A percentile compares a stretch with the other conserved stretches of the same genome.
phyloP scores from a whole-genome alignment of 2,888 invertebrate genomes.

The Halictus quadricinctus region DNA sequence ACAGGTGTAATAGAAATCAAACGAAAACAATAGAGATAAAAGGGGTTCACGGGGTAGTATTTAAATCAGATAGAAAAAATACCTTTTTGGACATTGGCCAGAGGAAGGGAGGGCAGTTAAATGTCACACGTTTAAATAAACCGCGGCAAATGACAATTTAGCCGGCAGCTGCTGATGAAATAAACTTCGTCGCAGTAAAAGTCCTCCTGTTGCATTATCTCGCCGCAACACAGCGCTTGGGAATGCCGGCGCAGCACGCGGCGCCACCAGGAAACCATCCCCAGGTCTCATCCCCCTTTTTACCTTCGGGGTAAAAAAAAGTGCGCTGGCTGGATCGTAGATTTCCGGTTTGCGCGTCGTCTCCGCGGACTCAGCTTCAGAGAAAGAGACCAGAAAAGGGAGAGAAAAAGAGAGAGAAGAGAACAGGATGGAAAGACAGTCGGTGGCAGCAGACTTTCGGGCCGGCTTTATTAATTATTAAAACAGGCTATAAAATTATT shows the following conservation, averaged over 20 bases:
- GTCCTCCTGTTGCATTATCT: conserved; percentile 37
- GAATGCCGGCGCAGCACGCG: not conserved
- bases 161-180: conserved; percentile 25
- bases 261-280: conserved; percentile 15
- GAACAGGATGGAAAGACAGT: not conserved
- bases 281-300: not conserved
- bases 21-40: not conserved
- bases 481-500: conserved; percentile 72
- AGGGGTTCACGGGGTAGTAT: not conserved
- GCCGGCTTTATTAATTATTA: conserved; percentile 70
- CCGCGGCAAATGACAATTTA: conserved; percentile 11
- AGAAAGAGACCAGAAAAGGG: no score
- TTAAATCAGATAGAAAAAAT: not conserved
- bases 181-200: conserved; percentile 6
- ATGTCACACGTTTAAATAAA: conserved; percentile 4
- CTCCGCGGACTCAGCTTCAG: not conserved
- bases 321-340: not conserved
- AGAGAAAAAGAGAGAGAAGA: no score
- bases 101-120: not conserved
- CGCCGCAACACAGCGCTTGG: conserved; percentile 3
- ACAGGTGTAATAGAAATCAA: not conserved
- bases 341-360: conserved; percentile 9
- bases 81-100: not conserved
- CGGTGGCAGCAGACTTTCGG: conserved; percentile 27
- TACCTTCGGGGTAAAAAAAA: conserved; percentile 18